phyloP scores from a whole-genome alignment of 2,888 invertebrate genomes.

The Thymelicus acteon region DNA sequence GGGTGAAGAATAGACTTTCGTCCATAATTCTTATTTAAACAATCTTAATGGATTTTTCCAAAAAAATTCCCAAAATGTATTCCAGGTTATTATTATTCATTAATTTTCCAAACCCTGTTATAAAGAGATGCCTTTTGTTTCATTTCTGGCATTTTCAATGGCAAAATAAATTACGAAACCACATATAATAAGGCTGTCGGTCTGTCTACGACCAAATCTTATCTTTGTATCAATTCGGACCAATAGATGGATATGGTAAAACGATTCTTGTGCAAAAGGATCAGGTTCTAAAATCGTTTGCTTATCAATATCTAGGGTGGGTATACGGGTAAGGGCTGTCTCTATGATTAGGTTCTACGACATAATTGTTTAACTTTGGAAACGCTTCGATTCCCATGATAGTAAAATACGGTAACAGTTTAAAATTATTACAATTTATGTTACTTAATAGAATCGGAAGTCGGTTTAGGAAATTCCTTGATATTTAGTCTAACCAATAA shows the following conservation, averaged over 20 bases:
- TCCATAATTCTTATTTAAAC: no score
- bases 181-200: constrained; percentile 32
- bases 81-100: constrained; percentile 16
- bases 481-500: not conserved
- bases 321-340: constrained; percentile 10
- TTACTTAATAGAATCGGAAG: not conserved
- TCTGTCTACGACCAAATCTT: constrained; percentile 22
- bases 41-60: not conserved
- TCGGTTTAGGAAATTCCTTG: not conserved
- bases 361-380: constrained; percentile 21
- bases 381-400: constrained; percentile 13
- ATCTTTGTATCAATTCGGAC: constrained; percentile 21
- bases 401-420: constrained; percentile 14
- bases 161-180: constrained; percentile 34
- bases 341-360: constrained; percentile 9
- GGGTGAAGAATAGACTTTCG: no score
- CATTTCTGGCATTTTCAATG: constrained; percentile 22
- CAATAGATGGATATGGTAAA: constrained; percentile 18
- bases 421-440: not conserved
- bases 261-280: constrained; percentile 12
- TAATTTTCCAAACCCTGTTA: constrained; percentile 31
- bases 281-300: constrained; percentile 22
- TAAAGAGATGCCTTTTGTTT: constrained; percentile 28
- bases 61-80: constrained; percentile 17
- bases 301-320: constrained; percentile 10